Percentiles rank a stretch among this genome's conserved stretches.
Evolutionary conservation across 2,888 invertebrate genomes (phyloP).

Genomic region (Oxystoma pomonae): DNA sequence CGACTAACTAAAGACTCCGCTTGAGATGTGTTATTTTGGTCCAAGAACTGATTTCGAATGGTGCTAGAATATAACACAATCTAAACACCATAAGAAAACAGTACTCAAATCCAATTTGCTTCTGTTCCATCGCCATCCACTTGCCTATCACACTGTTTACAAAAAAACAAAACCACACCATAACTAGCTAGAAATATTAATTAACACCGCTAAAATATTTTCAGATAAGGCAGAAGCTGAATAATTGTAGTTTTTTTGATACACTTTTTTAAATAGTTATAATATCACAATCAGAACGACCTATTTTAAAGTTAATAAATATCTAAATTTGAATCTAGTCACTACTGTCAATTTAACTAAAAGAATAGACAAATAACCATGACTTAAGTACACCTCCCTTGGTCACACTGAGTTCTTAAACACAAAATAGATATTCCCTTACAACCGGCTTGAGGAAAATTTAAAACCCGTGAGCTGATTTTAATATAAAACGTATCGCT

Average conservation of each 20-base stretch:
- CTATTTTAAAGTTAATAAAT: too few species aligned
- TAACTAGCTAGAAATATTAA: too few species aligned
- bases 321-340: not conserved
- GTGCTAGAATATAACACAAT: conserved; percentile 60
- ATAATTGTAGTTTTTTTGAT: too few species aligned
- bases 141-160: not conserved
- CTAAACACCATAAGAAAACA: conserved; percentile 66
- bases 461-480: conserved; percentile 40
- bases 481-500: conserved; percentile 32
- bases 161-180: too few species aligned
- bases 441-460: conserved; percentile 42
- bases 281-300: too few species aligned
- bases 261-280: too few species aligned
- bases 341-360: conserved; percentile 9
- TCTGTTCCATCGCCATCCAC: not conserved
- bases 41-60: conserved; percentile 61
- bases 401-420: conserved; percentile 46
- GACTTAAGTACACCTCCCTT: conserved; percentile 45
- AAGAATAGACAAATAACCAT: conserved; percentile 25
- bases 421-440: conserved; percentile 48
- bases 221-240: too few species aligned
- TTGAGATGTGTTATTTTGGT: conserved; percentile 21
- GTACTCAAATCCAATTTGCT: conserved; percentile 50
- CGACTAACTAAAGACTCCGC: too few species aligned
- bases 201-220: too few species aligned